Percentiles rank a stretch among this genome's conserved stretches.
Conservation (phyloP, 2,888 invertebrate species). For the Acanthosepion pharaonis region DNA sequence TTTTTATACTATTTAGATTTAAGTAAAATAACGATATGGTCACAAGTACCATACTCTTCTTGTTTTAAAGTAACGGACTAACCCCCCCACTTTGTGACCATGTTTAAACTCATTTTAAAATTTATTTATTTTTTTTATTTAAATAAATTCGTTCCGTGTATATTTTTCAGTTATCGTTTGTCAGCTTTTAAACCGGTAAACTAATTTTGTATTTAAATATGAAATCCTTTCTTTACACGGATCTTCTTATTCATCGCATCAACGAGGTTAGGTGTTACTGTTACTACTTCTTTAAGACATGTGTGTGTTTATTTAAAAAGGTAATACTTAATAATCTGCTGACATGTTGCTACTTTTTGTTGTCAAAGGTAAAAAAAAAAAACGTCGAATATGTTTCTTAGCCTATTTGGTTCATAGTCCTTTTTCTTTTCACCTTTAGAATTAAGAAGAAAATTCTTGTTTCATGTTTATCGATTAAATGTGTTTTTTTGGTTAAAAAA, state of each 20-base stretch:
- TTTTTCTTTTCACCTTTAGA: no score
- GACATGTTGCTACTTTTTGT: no score
- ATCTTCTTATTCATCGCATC: neutral
- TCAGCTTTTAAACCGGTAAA: neutral
- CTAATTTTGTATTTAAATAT: neutral
- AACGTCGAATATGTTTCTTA: no score
- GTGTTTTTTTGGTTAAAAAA: neutral
- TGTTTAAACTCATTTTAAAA: neutral
- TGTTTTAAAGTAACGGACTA: neutral
- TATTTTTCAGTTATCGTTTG: neutral
- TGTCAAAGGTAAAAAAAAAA: no score
- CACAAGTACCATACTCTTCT: neutral
- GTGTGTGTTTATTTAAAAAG: neutral
- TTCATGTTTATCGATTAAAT: neutral
- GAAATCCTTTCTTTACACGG: neutral
- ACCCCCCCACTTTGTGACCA: neutral
- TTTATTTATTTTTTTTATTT: neutral
- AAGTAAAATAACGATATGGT: neutral
- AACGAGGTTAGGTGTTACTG: neutral
- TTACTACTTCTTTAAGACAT: neutral
- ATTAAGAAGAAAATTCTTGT: no score
- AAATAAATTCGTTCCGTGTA: neutral
- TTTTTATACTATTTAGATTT: neutral
- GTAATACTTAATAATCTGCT: no score
- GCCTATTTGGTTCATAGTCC: no score